These are phyloP conservation scores for Chloroclysta siterata DNA, from an alignment of 2,888 invertebrate genomes.

Conservation along the genomic window DNA sequence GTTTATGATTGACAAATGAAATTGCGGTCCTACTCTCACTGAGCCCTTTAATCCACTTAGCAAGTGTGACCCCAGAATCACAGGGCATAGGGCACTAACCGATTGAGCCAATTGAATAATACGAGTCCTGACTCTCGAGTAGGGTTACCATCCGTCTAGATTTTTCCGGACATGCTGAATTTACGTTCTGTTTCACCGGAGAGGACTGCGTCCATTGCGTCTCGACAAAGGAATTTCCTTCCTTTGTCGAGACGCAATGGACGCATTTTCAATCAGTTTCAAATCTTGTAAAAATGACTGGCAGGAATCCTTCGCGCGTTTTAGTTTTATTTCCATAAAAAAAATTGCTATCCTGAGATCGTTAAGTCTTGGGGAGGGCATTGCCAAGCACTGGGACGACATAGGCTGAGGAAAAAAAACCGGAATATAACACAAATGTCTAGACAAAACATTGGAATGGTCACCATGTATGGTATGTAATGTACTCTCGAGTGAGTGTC, in stretches of 20 bases:
- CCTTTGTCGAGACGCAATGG: too few relatives aligned
- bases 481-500: slow-evolving; percentile 27
- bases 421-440: too few relatives aligned
- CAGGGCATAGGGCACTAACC: slow-evolving; percentile 61
- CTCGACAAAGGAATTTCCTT: too few relatives aligned
- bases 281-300: too few relatives aligned
- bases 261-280: too few relatives aligned
- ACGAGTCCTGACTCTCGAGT: slow-evolving; percentile 33
- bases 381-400: too few relatives aligned
- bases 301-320: background rate
- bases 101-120: slow-evolving; percentile 71
- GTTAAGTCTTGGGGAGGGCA: too few relatives aligned
- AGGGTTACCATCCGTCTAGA: background rate
- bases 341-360: too few relatives aligned
- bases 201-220: too few relatives aligned
- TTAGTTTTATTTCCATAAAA: background rate
- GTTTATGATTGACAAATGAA: slow-evolving; percentile 24
- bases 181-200: too few relatives aligned
- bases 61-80: slow-evolving; percentile 56
- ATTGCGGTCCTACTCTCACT: slow-evolving; percentile 30
- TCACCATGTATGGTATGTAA: background rate
- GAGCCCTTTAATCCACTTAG: slow-evolving; percentile 45
- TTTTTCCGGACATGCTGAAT: background rate
- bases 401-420: too few relatives aligned
- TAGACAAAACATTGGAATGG: background rate